Percentiles rank a stretch among this genome's conserved stretches.
Conservation (phyloP, 1,140 invertebrate species). For the Thereuonema tuberculata region DNA sequence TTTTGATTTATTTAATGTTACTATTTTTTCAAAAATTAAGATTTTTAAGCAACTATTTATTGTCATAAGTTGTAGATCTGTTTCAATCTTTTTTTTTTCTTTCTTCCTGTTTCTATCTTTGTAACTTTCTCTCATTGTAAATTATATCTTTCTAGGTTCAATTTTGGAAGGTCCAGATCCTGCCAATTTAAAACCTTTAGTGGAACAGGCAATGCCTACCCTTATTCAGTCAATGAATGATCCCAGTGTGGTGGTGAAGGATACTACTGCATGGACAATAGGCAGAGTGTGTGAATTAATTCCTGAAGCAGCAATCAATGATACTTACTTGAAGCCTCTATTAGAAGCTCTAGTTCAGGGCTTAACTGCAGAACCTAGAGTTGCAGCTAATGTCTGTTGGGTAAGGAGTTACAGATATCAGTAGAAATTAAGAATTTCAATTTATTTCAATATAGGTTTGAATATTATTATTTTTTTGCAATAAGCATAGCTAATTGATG, state of each 20-base stretch:
- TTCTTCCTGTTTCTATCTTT: too few species aligned
- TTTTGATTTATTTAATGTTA: not conserved
- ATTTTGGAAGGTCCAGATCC: conserved; percentile 88
- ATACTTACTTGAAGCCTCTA: conserved; percentile 61
- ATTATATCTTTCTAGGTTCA: conserved; percentile 50
- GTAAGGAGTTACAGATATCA: too few species aligned
- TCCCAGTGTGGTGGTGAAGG: conserved; percentile 70
- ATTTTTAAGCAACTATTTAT: too few species aligned
- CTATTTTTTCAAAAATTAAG: too few species aligned
- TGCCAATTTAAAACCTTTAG: conserved; percentile 72
- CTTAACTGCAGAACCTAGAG: conserved; percentile 66
- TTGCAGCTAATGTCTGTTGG: conserved; percentile 99
- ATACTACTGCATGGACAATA: conserved; percentile 97
- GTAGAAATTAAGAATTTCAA: too few species aligned
- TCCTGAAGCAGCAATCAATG: conserved; percentile 88
- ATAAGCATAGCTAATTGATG: too few species aligned
- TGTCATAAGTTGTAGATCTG: too few species aligned
- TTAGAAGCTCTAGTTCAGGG: conserved; percentile 75
- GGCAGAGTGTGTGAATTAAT: conserved; percentile 95
- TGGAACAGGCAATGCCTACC: conserved; percentile 91
- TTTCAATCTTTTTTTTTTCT: too few species aligned
- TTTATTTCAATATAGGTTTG: not conserved
- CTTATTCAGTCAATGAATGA: conserved; percentile 91
- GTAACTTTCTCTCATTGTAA: too few species aligned
- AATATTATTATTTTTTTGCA: not conserved